Conservation (phyloP, 2,113 vertebrate species). For the Sinocyclocheilus rhinocerous region DNA sequence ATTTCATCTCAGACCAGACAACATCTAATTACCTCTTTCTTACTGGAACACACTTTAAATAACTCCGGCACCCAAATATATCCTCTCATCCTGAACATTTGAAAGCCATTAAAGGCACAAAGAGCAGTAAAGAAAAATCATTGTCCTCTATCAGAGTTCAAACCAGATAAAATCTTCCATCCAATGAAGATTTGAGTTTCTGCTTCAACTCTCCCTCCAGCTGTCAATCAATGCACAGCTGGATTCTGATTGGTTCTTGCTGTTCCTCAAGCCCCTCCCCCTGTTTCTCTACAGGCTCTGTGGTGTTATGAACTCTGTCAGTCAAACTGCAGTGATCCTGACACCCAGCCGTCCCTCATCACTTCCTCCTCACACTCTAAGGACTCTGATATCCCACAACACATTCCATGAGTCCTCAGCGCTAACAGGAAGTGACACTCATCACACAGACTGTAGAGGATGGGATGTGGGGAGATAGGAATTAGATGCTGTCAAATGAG, state of each 20-base stretch:
- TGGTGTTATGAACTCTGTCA: constrained; percentile 10
- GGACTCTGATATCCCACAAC: neutral
- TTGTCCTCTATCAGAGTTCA: neutral
- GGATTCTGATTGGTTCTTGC: neutral
- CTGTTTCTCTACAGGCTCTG: neutral
- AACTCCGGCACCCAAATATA: neutral
- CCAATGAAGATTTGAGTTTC: neutral
- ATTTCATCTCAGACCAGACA: neutral
- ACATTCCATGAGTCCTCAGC: constrained; percentile 7
- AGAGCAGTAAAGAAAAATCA: no score
- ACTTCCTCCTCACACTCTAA: constrained; percentile 6
- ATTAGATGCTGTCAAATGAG: constrained; percentile 20
- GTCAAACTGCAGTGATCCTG: constrained; percentile 1
- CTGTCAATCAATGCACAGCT: neutral
- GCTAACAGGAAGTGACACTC: constrained; percentile 28
- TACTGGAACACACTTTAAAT: constrained; percentile 38
- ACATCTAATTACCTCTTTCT: constrained; percentile 43
- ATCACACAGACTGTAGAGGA: neutral
- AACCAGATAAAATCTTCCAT: neutral
- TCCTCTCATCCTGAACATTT: neutral
- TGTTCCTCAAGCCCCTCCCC: neutral
- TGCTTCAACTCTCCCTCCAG: no score
- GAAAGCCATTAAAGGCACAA: constrained; percentile 14
- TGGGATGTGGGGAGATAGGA: neutral
- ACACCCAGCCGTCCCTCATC: neutral